Evolutionary conservation across 2,888 invertebrate species (phyloP).

Genomic region (Drosophila aldrichi): DNA sequence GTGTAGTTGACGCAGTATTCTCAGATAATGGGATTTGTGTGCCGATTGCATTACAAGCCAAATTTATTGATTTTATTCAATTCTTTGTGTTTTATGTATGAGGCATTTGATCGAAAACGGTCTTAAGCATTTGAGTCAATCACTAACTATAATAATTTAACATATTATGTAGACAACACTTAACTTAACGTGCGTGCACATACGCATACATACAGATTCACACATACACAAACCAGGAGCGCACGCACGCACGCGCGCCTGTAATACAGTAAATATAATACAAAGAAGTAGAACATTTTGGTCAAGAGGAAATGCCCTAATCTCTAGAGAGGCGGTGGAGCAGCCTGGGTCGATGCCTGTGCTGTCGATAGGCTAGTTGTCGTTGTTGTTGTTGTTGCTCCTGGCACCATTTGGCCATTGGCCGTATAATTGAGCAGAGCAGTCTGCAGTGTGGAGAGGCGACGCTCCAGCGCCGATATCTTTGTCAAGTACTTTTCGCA

Average conservation of each 20-base stretch:
- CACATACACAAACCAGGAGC: neutral
- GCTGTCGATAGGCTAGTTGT: neutral
- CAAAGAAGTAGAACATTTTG: neutral
- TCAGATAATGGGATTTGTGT: neutral
- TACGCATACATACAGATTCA: neutral
- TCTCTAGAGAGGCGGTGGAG: neutral
- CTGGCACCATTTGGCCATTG: neutral
- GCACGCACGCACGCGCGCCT: neutral
- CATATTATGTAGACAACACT: conserved; percentile 3
- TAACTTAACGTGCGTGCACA: conserved; percentile 3
- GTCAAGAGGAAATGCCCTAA: neutral
- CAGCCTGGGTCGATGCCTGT: neutral
- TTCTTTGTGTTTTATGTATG: too few species aligned
- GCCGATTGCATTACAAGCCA: neutral
- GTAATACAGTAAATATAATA: neutral
- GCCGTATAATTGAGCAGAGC: neutral
- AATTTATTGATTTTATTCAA: neutral
- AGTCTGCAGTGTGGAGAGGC: conserved; percentile 3
- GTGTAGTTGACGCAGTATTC: neutral
- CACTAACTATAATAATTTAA: conserved; percentile 17
- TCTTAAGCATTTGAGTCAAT: conserved; percentile 5
- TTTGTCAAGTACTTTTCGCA: conserved; percentile 34
- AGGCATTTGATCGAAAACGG: neutral
- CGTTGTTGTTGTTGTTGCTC: neutral
- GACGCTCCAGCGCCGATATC: conserved; percentile 25